Conservation (phyloP, 92 coral and sea anemone species). For the Pocillopora meandrina region DNA sequence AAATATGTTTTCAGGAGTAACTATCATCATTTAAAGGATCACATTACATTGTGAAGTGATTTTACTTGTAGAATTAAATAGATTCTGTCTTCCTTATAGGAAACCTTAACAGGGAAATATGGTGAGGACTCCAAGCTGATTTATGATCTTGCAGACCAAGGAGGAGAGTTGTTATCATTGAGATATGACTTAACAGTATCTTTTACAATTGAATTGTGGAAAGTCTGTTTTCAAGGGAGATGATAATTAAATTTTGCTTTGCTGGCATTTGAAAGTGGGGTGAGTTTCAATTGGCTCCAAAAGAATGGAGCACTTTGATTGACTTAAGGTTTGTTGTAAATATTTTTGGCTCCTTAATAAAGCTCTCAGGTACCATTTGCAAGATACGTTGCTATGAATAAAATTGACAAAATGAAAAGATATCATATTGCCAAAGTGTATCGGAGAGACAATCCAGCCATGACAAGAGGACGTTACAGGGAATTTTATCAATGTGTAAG, state of each 20-base stretch:
- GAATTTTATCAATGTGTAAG: conserved; percentile 99
- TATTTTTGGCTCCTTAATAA: conserved; percentile 39
- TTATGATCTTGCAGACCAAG: conserved; percentile 98
- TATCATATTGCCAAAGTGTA: conserved; percentile 98
- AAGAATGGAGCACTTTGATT: too few species aligned
- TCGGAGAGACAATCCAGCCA: conserved; percentile 98
- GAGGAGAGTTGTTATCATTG: conserved; percentile 90
- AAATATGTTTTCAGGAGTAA: too few species aligned
- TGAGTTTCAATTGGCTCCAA: too few species aligned
- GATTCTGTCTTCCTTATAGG: conserved; percentile 52
- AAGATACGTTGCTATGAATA: conserved; percentile 97
- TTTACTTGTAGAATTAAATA: not conserved
- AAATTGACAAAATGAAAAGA: conserved; percentile 96
- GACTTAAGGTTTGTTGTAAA: not conserved
- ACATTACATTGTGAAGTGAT: not conserved
- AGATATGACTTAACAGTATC: conserved; percentile 99
- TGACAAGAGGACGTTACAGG: conserved; percentile 95
- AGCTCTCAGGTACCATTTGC: conserved; percentile 94
- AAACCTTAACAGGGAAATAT: conserved; percentile 97
- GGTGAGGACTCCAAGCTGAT: conserved; percentile 98
- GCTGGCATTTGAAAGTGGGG: not conserved
- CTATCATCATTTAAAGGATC: too few species aligned
- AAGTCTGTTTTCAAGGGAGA: not conserved
- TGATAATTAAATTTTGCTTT: not conserved
- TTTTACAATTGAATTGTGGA: conserved; percentile 15